Percentiles rank a stretch among this genome's conserved stretches.
Conservation (phyloP, 2,113 vertebrate genomes). For the Meleagris gallopavo region DNA sequence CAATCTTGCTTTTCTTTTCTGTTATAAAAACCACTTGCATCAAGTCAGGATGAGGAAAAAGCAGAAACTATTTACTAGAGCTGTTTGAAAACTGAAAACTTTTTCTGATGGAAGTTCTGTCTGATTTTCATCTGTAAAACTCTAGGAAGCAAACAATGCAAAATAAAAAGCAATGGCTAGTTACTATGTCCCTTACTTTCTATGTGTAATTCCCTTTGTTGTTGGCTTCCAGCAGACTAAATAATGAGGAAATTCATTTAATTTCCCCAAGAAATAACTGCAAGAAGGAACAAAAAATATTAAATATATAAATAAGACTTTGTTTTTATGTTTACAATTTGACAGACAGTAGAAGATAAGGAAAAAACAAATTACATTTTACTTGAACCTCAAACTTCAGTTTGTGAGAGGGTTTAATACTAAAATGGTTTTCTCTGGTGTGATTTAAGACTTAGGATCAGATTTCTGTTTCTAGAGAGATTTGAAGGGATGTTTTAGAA, state of each 20-base stretch:
- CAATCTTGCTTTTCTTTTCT: neutral
- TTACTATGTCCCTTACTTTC: neutral
- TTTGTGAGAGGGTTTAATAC: neutral
- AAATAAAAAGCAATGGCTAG: neutral
- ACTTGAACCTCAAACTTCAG: neutral
- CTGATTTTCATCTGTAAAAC: neutral
- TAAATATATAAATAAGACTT: neutral
- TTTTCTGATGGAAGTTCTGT: neutral
- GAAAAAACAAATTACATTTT: neutral
- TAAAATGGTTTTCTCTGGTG: neutral
- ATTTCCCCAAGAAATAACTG: neutral
- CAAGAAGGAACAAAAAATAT: neutral
- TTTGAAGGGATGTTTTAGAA: neutral
- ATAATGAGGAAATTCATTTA: neutral
- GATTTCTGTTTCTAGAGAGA: neutral
- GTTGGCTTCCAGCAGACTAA: neutral
- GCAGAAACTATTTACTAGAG: neutral
- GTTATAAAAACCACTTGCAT: neutral
- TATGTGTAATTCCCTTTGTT: neutral
- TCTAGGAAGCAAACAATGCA: neutral
- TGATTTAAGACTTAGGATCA: neutral
- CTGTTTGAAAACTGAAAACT: neutral
- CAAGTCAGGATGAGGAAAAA: neutral
- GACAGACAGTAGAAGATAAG: neutral
- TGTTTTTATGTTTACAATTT: slow-evolving; percentile 19